Percentiles rank a stretch among this genome's conserved stretches.
Evolutionary conservation across 2,888 invertebrate genomes (phyloP).

Genomic region (Ischnura elegans): DNA sequence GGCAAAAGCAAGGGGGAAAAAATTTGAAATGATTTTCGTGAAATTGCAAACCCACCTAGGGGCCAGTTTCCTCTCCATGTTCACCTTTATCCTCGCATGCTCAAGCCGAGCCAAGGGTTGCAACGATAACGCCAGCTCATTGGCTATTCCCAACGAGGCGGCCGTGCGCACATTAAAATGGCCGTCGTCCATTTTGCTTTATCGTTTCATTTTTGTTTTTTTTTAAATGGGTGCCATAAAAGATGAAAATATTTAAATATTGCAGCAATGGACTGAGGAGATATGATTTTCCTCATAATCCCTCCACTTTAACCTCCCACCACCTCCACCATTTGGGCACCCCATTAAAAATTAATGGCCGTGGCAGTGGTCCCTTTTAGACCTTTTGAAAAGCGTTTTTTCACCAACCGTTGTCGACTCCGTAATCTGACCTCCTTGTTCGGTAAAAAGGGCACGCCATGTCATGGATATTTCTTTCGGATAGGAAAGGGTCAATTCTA

Average conservation of each 20-base stretch:
- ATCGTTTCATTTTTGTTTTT: too few relatives aligned
- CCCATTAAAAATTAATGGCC: conserved; percentile 10
- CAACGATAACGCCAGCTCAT: conserved; percentile 60
- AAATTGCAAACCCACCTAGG: neutral
- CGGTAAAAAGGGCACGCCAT: neutral
- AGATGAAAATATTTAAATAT: neutral
- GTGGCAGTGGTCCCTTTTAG: conserved; percentile 18
- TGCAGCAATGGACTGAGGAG: neutral
- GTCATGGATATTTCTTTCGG: neutral
- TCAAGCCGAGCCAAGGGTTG: neutral
- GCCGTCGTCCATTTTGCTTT: conserved; percentile 39
- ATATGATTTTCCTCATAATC: neutral
- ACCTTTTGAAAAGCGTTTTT: conserved; percentile 6
- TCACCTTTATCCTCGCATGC: neutral
- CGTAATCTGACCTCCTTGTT: neutral
- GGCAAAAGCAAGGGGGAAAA: neutral
- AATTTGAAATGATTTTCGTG: neutral
- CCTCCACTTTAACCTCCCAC: neutral
- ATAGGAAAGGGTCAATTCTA: neutral
- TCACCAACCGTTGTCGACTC: neutral
- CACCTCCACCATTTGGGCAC: neutral
- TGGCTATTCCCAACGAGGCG: conserved; percentile 43
- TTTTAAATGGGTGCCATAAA: too few relatives aligned
- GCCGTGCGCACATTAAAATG: conserved; percentile 39
- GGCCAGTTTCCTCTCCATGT: neutral